phyloP scores from a whole-genome alignment of 2,888 invertebrate genomes.

The Yponomeuta malinellus region DNA sequence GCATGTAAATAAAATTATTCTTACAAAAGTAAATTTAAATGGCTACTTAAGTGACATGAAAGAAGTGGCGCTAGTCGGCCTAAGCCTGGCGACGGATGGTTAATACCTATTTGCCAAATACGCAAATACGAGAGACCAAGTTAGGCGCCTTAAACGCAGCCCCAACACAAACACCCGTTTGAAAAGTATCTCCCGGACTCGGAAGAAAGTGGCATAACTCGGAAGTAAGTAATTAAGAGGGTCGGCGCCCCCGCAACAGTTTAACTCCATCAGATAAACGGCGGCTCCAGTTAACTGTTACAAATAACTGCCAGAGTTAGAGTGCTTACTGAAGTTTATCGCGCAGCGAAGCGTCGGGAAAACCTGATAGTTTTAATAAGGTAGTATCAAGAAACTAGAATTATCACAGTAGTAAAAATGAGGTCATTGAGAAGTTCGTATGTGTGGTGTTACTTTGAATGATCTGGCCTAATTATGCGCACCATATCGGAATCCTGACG shows the following conservation, averaged over 20 bases:
- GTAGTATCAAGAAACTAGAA: not conserved
- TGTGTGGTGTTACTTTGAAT: too few relatives aligned
- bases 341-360: not conserved
- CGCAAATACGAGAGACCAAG: too few relatives aligned
- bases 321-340: slow-evolving; percentile 12
- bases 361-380: not conserved
- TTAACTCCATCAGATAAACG: slow-evolving; percentile 35
- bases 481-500: too few relatives aligned
- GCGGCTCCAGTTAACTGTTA: slow-evolving; percentile 10
- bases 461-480: too few relatives aligned
- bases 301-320: slow-evolving; percentile 12
- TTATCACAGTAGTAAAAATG: not conserved
- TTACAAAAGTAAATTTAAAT: too few relatives aligned
- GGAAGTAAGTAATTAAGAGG: slow-evolving; percentile 41
- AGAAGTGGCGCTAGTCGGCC: too few relatives aligned
- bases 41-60: too few relatives aligned
- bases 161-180: not conserved
- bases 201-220: slow-evolving; percentile 17
- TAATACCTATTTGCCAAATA: too few relatives aligned
- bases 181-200: not conserved
- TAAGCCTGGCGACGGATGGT: too few relatives aligned
- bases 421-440: not conserved
- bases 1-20: too few relatives aligned
- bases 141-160: too few relatives aligned
- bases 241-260: slow-evolving; percentile 32